A percentile compares a stretch with the other conserved stretches of the same genome.
Evolutionary conservation across 2,113 vertebrate genomes (phyloP).

Genomic region (Heterochromis multidens): DNA sequence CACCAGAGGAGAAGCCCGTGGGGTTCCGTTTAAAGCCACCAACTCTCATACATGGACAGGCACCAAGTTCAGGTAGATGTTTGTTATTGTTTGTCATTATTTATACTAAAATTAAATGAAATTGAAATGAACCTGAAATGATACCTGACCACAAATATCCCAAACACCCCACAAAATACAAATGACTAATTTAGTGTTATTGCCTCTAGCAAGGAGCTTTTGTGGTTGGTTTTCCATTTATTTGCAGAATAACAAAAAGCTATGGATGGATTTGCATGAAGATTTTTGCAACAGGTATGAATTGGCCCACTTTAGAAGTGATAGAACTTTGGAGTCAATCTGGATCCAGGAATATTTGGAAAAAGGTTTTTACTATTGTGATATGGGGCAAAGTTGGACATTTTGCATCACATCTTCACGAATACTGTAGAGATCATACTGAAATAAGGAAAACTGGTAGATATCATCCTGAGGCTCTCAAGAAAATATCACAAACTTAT

Average conservation of each 20-base stretch:
- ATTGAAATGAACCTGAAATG: too few species aligned
- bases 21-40: conserved; percentile 96
- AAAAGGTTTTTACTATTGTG: background rate
- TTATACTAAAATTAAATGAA: background rate
- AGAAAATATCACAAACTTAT: background rate
- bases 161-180: too few species aligned
- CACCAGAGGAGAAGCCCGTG: conserved; percentile 92
- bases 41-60: conserved; percentile 95
- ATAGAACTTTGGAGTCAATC: too few species aligned
- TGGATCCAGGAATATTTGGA: background rate
- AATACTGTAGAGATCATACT: background rate
- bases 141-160: background rate
- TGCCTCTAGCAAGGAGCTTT: background rate
- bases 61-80: conserved; percentile 91
- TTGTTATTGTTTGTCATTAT: background rate
- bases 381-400: background rate
- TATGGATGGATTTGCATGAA: background rate
- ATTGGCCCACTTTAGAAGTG: background rate
- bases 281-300: background rate
- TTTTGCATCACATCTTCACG: background rate
- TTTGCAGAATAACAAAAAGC: background rate
- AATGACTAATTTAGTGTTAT: too few species aligned
- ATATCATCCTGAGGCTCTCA: background rate
- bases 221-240: background rate
- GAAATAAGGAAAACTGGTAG: background rate